Conservation (phyloP, 2,888 invertebrate species). For the Acrocyrtus sp. region DNA sequence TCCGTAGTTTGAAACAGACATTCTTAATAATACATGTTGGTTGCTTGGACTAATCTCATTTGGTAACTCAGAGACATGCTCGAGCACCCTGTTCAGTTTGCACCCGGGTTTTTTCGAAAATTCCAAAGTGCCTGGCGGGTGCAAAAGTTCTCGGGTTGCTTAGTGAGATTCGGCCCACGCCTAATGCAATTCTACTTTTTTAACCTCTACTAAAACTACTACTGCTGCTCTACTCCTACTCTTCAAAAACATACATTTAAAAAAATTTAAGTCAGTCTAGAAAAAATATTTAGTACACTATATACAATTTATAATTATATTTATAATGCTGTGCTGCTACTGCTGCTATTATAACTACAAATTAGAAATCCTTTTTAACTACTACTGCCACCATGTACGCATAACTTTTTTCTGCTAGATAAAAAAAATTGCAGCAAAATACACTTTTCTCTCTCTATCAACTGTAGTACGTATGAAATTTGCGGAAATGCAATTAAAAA, state of each 20-base stretch:
- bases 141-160: conserved; percentile 63
- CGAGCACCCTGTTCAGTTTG: conserved; percentile 42
- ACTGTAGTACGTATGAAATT: too few relatives aligned
- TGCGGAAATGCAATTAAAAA: too few relatives aligned
- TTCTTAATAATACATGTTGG: conserved; percentile 49
- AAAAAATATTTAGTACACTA: conserved; percentile 4
- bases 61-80: conserved; percentile 93
- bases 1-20: too few relatives aligned
- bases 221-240: conserved; percentile 32
- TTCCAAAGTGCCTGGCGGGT: conserved; percentile 30
- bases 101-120: conserved; percentile 9
- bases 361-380: too few relatives aligned
- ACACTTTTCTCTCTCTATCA: too few relatives aligned
- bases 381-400: conserved; percentile 17
- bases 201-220: conserved; percentile 42
- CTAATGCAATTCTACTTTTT: conserved; percentile 62
- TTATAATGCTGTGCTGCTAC: conserved; percentile 6
- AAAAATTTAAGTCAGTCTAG: conserved; percentile 24
- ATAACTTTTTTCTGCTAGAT: too few relatives aligned
- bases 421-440: too few relatives aligned
- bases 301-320: too few relatives aligned
- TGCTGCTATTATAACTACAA: conserved; percentile 18
- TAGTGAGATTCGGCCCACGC: conserved; percentile 64
- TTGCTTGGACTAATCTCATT: conserved; percentile 88
- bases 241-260: conserved; percentile 24